Evolutionary conservation across 2,888 invertebrate species (phyloP).

Genomic region (Mesorhabditis spiculigera): DNA sequence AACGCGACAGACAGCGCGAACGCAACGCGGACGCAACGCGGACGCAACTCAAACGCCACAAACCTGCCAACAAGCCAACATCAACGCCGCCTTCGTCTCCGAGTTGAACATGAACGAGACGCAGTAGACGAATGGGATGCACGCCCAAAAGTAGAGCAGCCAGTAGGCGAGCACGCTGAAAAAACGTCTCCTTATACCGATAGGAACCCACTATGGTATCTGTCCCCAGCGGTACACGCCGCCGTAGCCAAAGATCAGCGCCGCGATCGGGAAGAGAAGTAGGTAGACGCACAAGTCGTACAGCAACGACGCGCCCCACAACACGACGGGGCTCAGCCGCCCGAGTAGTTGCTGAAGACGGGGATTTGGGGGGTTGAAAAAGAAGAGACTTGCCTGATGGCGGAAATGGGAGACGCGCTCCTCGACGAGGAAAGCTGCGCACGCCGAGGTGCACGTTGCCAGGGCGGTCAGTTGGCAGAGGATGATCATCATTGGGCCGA

Average conservation of each 20-base stretch:
- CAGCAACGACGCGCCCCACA: conserved; percentile 27
- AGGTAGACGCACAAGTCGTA: conserved; percentile 15
- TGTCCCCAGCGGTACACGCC: neutral
- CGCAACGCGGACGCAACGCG: too few relatives aligned
- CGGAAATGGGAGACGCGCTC: conserved; percentile 34
- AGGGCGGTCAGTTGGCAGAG: conserved; percentile 9
- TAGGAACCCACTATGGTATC: too few relatives aligned
- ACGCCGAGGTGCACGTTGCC: conserved; percentile 26
- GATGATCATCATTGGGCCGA: too few relatives aligned
- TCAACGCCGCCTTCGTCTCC: too few relatives aligned
- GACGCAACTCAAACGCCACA: too few relatives aligned
- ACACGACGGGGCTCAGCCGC: conserved; percentile 33
- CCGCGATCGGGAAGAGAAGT: conserved; percentile 21
- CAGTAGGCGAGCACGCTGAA: conserved; percentile 31
- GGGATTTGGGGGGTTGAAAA: neutral
- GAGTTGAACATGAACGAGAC: conserved; percentile 38
- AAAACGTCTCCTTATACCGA: too few relatives aligned
- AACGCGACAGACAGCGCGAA: too few relatives aligned
- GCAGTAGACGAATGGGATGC: conserved; percentile 33
- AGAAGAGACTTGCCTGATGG: conserved; percentile 32
- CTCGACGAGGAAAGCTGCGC: conserved; percentile 36
- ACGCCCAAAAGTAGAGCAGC: conserved; percentile 32
- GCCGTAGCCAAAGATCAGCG: conserved; percentile 13
- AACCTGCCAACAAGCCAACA: too few relatives aligned
- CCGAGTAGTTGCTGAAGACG: conserved; percentile 35